phyloP scores from a whole-genome alignment of 2,113 vertebrate genomes.

The Hydropotes inermis region DNA sequence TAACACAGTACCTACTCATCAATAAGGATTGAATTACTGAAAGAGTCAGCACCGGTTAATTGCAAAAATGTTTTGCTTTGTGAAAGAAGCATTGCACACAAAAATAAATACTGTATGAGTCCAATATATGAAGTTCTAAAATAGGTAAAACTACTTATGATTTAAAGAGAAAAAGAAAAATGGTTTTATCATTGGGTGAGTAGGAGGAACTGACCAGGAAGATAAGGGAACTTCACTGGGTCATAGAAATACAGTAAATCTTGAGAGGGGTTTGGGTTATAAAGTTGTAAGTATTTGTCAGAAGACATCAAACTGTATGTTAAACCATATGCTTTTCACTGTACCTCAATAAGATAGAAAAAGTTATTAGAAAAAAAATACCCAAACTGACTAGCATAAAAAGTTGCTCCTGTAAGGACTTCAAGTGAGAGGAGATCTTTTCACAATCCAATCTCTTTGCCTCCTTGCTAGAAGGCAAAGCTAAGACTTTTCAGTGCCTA shows the following conservation, averaged over 20 bases:
- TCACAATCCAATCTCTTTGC: too few relatives aligned
- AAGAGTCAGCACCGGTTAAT: neutral
- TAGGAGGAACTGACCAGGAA: neutral
- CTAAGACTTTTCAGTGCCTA: neutral
- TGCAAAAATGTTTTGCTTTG: neutral
- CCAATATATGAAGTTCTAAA: neutral
- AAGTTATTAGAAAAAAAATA: neutral
- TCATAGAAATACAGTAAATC: neutral
- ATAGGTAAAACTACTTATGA: neutral
- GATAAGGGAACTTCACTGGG: neutral
- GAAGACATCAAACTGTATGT: neutral
- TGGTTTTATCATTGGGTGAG: neutral
- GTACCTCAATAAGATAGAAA: neutral
- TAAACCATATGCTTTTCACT: neutral
- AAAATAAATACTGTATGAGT: neutral
- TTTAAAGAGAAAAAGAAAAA: neutral
- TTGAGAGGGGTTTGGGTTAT: neutral
- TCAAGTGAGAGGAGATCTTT: neutral
- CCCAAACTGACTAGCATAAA: neutral
- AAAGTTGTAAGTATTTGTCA: neutral
- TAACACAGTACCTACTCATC: neutral
- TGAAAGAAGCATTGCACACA: neutral
- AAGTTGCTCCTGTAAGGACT: neutral
- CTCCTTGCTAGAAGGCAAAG: neutral
- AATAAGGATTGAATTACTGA: neutral